These are phyloP conservation scores for Torymus texanus DNA, from an alignment of 2,888 invertebrate species.

Conservation along the genomic window DNA sequence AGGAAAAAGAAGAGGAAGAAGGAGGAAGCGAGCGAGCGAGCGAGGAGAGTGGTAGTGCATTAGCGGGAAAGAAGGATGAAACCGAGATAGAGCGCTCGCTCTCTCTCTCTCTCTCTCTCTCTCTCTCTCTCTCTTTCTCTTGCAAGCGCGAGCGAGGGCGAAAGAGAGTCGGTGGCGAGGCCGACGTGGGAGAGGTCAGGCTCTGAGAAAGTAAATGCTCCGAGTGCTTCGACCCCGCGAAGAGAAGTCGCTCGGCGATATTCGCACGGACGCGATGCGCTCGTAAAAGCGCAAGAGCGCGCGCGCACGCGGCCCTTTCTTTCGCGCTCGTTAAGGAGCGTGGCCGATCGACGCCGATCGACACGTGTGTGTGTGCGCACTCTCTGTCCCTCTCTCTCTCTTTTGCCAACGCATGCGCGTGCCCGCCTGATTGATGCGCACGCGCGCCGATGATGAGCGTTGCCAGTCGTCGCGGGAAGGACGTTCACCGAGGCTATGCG, in stretches of 20 bases:
- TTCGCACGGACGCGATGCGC: slow-evolving; percentile 58
- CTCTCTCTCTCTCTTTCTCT: background rate
- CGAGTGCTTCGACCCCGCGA: slow-evolving; percentile 60
- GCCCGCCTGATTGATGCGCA: no score
- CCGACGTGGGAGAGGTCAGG: slow-evolving; percentile 66
- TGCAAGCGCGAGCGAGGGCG: background rate
- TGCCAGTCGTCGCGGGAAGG: no score
- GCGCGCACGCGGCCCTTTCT: background rate
- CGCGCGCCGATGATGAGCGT: no score
- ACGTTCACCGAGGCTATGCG: no score
- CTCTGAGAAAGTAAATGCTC: slow-evolving; percentile 61
- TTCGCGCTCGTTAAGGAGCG: slow-evolving; percentile 3
- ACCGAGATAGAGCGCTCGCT: slow-evolving; percentile 30
- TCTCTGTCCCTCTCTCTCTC: no score
- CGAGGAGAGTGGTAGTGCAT: slow-evolving; percentile 35
- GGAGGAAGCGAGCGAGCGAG: slow-evolving; percentile 5
- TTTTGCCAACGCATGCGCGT: no score
- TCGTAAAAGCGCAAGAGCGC: slow-evolving; percentile 3
- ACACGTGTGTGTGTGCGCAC: no score
- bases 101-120: background rate
- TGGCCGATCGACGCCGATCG: no score
- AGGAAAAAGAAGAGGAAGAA: slow-evolving; percentile 2
- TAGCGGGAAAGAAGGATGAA: slow-evolving; percentile 35
- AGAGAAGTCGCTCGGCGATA: slow-evolving; percentile 53
- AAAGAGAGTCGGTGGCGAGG: slow-evolving; percentile 45